Conservation (phyloP, 1,140 invertebrate species). For the Semibalanus balanoides region DNA sequence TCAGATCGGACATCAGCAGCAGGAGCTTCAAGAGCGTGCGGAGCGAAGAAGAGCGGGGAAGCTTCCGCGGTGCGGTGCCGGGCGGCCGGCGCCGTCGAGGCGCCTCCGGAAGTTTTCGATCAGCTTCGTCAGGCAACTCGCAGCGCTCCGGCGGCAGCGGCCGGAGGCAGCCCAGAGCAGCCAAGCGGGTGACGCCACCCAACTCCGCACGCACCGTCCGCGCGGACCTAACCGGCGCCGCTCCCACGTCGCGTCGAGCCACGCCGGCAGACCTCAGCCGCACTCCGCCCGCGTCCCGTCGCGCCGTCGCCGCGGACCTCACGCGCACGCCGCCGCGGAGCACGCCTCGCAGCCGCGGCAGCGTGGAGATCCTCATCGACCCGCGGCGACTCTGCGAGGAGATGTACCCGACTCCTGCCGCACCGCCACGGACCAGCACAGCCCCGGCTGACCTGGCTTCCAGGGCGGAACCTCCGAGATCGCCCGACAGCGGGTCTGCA, state of each 20-base stretch:
- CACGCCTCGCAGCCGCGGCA: too few species aligned
- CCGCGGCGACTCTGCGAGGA: not conserved
- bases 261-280: too few species aligned
- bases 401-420: not conserved
- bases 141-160: not conserved
- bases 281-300: too few species aligned
- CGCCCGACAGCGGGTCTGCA: not conserved
- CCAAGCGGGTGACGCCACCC: not conserved
- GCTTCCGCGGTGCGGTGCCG: not conserved
- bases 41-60: not conserved
- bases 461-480: not conserved
- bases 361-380: not conserved
- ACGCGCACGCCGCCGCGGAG: not conserved
- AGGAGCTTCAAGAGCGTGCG: not conserved
- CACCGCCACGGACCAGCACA: too few species aligned
- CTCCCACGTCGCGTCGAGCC: too few species aligned
- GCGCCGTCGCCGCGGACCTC: not conserved
- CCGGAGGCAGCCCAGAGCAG: too few species aligned
- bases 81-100: too few species aligned
- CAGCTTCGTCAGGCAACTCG: not conserved
- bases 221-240: too few species aligned
- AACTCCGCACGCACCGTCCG: too few species aligned
- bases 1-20: not conserved
- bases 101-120: not conserved
- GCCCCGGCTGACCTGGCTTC: not conserved